Evolutionary conservation across 2,113 vertebrate genomes (phyloP), one percentile per base, ranked within the genome.

Genomic region (Esox niger): DNA sequence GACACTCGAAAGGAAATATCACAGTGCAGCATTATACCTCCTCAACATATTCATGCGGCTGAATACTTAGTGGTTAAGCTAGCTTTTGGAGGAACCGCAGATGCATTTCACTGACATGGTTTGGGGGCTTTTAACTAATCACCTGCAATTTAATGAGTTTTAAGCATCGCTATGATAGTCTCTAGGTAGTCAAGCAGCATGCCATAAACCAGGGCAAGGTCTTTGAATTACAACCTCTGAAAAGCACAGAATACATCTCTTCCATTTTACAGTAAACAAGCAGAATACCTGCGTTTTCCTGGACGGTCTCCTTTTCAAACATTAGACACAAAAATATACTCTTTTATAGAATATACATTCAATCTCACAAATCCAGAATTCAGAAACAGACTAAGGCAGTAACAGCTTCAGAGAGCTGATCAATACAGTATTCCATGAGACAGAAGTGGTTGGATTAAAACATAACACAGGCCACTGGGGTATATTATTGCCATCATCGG

Each of bases 51-150:
- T 52, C 47, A 52, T 52, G 47, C 47, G 21, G 47, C 47, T 52
- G 47, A 52, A 52, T 52, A 52, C 47, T 23, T 52, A 59, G 57
- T n/a, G 20, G 57, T 59, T 59, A 59, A 29, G 27, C 13, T 20
- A 7, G 2, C 6, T 30, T 30, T 59, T 27, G 30, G 56, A 2
- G 2, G 23, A 58, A 58, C 1, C 15, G 27, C 26, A 58, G 17
- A 29, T 17, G 26, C 21, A 57, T 2, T 57, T 23, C 56, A 30
- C 29, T 58, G 17, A 11, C 25, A 29, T 29, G 15, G 20, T 59
- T 59, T 20, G 10, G 13, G 31, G 29, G 25, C 55, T 57, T 57
- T 29, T 3, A 27, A 17, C 27, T 7, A 59, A 5, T 31, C 10
- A 17, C 7, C 47, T 31, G 15, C 13, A 17, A 31, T 31, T 59